These are phyloP conservation scores for Meloe dianella DNA, from an alignment of 2,888 invertebrate species.

Conservation along the genomic window DNA sequence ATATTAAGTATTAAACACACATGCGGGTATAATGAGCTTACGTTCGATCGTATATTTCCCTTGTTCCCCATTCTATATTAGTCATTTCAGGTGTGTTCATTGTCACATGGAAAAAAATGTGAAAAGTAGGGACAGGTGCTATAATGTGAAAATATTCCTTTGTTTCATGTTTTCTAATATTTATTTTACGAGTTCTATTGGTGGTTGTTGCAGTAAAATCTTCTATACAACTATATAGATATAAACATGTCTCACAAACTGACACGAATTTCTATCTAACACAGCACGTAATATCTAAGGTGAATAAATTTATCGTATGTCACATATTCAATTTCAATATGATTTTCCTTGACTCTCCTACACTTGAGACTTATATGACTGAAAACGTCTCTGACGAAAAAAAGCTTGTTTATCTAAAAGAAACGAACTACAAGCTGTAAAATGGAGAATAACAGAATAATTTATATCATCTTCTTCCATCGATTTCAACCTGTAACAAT, in stretches of 20 bases:
- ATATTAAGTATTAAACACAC: background rate
- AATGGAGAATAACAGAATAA: no score
- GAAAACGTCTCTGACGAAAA: background rate
- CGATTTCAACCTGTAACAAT: no score
- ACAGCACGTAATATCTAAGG: background rate
- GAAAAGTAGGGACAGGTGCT: background rate
- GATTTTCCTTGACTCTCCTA: background rate
- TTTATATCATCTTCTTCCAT: no score
- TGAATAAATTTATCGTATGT: background rate
- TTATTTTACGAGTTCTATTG: background rate
- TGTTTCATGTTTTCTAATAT: background rate
- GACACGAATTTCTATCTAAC: no score
- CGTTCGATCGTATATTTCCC: background rate
- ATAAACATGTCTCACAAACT: background rate
- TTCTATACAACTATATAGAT: background rate
- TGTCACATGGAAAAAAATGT: background rate
- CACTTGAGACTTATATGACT: background rate
- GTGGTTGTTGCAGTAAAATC: background rate
- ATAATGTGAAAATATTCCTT: background rate
- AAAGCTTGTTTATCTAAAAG: no score
- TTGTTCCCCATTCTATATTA: background rate
- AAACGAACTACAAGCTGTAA: no score
- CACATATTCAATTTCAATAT: background rate
- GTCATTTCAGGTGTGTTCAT: conserved; percentile 5
- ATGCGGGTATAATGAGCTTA: background rate